Conservation (phyloP, 2,797 vertebrate species). For the Hemitrygon akajei region DNA sequence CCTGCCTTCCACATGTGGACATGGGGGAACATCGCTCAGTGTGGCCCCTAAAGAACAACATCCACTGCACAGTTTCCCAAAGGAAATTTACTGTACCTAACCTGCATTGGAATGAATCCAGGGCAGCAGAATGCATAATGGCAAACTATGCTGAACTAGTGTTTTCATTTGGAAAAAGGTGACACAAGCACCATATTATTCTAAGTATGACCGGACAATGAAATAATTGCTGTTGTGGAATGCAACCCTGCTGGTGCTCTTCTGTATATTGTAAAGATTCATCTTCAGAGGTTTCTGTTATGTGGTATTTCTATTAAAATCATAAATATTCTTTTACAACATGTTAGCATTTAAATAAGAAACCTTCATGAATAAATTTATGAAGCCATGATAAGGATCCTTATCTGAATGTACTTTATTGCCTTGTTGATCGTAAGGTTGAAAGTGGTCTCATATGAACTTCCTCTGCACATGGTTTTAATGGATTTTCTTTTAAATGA, state of each 20-base stretch:
- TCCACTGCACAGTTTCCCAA: not conserved
- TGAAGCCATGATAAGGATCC: not conserved
- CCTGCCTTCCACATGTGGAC: not conserved
- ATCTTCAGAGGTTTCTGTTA: not conserved
- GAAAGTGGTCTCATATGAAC: not conserved
- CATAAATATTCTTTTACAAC: not conserved
- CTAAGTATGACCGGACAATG: not conserved
- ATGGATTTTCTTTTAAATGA: not conserved
- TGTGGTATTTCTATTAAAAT: not conserved
- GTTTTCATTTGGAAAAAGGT: not conserved
- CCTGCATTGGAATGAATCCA: not conserved
- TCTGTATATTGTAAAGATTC: not conserved
- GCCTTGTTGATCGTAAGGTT: not conserved
- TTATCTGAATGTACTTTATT: not conserved
- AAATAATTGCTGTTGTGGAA: not conserved
- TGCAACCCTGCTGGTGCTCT: not conserved
- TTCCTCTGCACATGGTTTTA: not conserved
- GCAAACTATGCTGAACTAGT: not conserved
- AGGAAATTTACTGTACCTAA: not conserved
- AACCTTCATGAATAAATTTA: constrained; percentile 11
- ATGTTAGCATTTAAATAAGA: not conserved
- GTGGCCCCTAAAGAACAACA: too few relatives aligned
- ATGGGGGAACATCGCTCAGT: not conserved
- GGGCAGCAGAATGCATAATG: not conserved
- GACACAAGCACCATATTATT: not conserved